These are phyloP conservation scores for Characodon lateralis DNA, from an alignment of 2,797 vertebrate genomes.

Conservation along the genomic window DNA sequence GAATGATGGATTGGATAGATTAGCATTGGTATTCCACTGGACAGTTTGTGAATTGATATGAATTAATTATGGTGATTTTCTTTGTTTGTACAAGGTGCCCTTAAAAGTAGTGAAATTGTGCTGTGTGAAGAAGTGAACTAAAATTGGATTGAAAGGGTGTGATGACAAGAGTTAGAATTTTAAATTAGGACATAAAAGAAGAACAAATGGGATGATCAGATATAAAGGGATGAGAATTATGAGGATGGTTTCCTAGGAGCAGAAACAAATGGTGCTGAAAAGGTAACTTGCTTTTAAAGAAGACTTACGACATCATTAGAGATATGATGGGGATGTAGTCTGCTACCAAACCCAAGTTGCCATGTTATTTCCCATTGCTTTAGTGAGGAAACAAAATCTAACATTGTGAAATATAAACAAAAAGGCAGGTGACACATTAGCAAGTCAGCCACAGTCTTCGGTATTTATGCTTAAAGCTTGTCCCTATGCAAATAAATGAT, in stretches of 20 bases:
- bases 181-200: not conserved
- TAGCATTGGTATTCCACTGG: not conserved
- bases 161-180: not conserved
- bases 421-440: not conserved
- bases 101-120: not conserved
- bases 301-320: not conserved
- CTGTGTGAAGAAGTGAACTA: not conserved
- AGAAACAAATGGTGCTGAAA: not conserved
- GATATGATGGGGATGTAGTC: not conserved
- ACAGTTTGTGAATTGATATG: not conserved
- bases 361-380: not conserved
- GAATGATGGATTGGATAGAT: constrained; percentile 5
- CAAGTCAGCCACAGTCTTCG: no score
- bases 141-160: not conserved
- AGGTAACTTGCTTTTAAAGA: not conserved
- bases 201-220: not conserved
- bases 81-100: not conserved
- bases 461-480: no score
- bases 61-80: not conserved
- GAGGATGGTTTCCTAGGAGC: not conserved
- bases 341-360: not conserved
- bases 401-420: not conserved
- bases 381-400: not conserved
- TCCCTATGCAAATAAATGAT: no score
- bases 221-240: not conserved